A percentile compares a stretch with the other conserved stretches of the same genome.
These are phyloP conservation scores for Strix uralensis DNA, from an alignment of 2,113 vertebrate species.

Conservation along the genomic window DNA sequence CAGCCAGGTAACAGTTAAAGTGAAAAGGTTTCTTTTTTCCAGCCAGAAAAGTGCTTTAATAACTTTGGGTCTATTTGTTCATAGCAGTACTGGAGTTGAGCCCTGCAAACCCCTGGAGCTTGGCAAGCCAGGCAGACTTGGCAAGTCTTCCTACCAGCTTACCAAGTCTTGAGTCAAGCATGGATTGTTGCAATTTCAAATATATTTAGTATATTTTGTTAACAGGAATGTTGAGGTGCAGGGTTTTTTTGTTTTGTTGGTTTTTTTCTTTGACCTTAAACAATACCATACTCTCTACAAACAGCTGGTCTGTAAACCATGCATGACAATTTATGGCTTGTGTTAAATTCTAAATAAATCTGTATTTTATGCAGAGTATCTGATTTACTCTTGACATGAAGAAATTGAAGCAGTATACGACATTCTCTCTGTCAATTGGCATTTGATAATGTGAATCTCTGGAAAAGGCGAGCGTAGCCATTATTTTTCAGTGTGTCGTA, in stretches of 20 bases:
- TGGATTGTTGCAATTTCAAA: conserved; percentile 38
- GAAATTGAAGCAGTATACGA: not conserved
- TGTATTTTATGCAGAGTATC: not conserved
- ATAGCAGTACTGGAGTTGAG: conserved; percentile 60
- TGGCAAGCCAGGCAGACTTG: conserved; percentile 68
- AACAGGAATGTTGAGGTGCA: conserved; percentile 28
- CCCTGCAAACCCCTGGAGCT: conserved; percentile 72
- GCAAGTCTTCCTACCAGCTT: conserved; percentile 56
- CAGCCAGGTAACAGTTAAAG: conserved; percentile 66
- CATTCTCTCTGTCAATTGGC: not conserved
- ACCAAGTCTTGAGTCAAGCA: conserved; percentile 46
- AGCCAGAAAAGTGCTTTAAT: conserved; percentile 72
- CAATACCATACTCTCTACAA: not conserved
- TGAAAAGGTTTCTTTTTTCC: conserved; percentile 60
- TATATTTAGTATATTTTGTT: conserved; percentile 52
- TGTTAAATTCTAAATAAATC: not conserved
- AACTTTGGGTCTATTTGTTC: conserved; percentile 67
- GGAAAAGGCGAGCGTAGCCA: not conserved
- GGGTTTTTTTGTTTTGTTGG: not conserved
- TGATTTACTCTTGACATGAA: not conserved
- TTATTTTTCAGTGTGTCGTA: not conserved
- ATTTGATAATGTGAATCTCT: not conserved
- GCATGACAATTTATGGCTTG: not conserved
- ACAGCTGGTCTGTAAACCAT: not conserved
- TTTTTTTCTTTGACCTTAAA: not conserved